phyloP scores from a whole-genome alignment of 2,888 invertebrate species.

The Lycia hirtaria region DNA sequence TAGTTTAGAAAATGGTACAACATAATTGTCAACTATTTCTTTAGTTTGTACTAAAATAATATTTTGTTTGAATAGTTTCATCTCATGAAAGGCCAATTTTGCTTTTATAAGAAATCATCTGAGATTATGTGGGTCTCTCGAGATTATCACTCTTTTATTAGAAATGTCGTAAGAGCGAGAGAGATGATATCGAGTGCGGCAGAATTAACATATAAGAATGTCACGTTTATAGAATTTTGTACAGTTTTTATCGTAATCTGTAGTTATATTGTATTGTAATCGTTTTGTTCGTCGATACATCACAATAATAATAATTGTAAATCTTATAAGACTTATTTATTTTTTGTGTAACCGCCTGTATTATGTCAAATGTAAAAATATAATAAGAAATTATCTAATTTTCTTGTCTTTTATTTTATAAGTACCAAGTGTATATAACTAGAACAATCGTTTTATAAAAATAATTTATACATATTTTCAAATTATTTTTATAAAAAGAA shows the following conservation, averaged over 20 bases:
- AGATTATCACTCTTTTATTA: no score
- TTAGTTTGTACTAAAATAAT: neutral
- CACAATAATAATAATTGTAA: conserved; percentile 62
- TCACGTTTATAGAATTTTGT: conserved; percentile 27
- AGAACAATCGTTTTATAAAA: no score
- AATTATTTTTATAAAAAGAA: no score
- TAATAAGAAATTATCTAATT: conserved; percentile 75
- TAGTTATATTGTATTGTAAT: conserved; percentile 32
- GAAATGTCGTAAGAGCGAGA: neutral
- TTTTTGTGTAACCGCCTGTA: conserved; percentile 84
- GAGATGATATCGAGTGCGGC: no score
- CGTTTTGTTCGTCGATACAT: conserved; percentile 47
- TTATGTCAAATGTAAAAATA: conserved; percentile 82
- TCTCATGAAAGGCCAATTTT: no score
- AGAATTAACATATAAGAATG: no score
- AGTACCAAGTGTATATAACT: neutral
- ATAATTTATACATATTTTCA: no score
- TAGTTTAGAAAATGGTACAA: no score
- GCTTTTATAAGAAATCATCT: no score
- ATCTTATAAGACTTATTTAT: conserved; percentile 74
- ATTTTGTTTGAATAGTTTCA: neutral
- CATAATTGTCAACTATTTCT: no score
- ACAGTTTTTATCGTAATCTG: conserved; percentile 37
- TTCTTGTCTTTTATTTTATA: conserved; percentile 47
- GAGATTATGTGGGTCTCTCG: no score